These are phyloP conservation scores for Himalopsyche anomala DNA, from an alignment of 2,888 invertebrate genomes.

Conservation along the genomic window DNA sequence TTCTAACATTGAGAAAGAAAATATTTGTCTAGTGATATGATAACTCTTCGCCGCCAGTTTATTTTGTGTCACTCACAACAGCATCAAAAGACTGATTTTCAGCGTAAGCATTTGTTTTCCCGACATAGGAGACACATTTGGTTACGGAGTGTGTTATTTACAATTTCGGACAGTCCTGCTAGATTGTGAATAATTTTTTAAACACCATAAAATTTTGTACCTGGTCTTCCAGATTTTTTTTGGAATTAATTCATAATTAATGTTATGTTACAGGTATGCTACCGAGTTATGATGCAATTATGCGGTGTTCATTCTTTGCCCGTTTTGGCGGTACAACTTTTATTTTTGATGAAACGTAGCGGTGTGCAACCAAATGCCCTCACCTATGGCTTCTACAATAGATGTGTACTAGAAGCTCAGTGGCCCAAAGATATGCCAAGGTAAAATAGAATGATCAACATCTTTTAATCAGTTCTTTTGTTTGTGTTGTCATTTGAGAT, in stretches of 20 bases:
- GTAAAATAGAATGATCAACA: conserved; percentile 67
- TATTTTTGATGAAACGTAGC: conserved; percentile 94
- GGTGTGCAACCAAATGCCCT: conserved; percentile 98
- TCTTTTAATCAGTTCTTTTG: not conserved
- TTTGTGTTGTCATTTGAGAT: too few relatives aligned
- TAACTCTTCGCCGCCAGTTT: not conserved
- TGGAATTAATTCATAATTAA: not conserved
- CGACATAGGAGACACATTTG: not conserved
- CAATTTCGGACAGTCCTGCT: too few relatives aligned
- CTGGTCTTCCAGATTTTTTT: not conserved
- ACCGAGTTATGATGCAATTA: conserved; percentile 98
- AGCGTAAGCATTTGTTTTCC: too few relatives aligned
- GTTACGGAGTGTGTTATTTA: too few relatives aligned
- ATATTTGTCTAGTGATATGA: too few relatives aligned
- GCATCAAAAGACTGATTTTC: not conserved
- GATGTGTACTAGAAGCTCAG: conserved; percentile 93
- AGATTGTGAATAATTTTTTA: not conserved
- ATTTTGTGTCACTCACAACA: not conserved
- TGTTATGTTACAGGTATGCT: conserved; percentile 84
- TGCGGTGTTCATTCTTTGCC: conserved; percentile 97
- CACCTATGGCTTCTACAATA: conserved; percentile 92
- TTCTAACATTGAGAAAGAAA: too few relatives aligned
- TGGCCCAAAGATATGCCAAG: conserved; percentile 92
- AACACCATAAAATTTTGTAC: not conserved
- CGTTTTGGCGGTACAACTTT: conserved; percentile 92